These are phyloP conservation scores for Drosophila busckii DNA, from an alignment of 1,140 invertebrate species.

Conservation along the genomic window DNA sequence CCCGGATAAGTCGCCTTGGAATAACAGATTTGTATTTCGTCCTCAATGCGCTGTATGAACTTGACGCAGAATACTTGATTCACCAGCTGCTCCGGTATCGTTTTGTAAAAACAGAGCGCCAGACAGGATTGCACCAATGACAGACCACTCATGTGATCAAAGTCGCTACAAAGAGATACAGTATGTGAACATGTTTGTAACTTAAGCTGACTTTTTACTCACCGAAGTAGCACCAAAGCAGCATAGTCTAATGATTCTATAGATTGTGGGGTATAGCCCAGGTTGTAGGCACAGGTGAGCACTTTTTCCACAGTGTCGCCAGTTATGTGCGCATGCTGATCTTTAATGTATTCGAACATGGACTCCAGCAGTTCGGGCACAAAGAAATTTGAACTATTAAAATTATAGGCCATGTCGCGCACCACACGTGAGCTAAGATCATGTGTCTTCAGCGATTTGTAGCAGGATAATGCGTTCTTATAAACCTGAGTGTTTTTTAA, in stretches of 20 bases:
- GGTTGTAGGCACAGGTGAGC: slow-evolving; percentile 78
- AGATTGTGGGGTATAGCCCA: slow-evolving; percentile 79
- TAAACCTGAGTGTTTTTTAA: slow-evolving; percentile 49
- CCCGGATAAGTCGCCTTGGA: slow-evolving; percentile 81
- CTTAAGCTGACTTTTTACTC: background rate
- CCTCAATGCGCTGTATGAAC: slow-evolving; percentile 81
- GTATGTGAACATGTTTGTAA: background rate
- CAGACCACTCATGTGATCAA: slow-evolving; percentile 79
- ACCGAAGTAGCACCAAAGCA: slow-evolving; percentile 53
- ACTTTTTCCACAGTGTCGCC: slow-evolving; percentile 80
- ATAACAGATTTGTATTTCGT: slow-evolving; percentile 80
- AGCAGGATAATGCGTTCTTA: slow-evolving; percentile 44
- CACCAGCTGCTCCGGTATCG: slow-evolving; percentile 79
- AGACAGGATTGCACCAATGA: slow-evolving; percentile 79
- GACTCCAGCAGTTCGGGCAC: slow-evolving; percentile 79
- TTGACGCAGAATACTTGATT: slow-evolving; percentile 80
- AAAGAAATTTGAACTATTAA: slow-evolving; percentile 66
- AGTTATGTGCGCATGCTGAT: slow-evolving; percentile 70
- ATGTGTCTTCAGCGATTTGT: slow-evolving; percentile 46
- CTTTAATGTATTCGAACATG: slow-evolving; percentile 78
- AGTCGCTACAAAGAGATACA: slow-evolving; percentile 76
- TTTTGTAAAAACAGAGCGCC: slow-evolving; percentile 79
- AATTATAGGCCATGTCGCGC: slow-evolving; percentile 74
- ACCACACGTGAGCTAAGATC: slow-evolving; percentile 78
- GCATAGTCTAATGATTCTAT: slow-evolving; percentile 64